Conservation (phyloP, 1,140 invertebrate species). For the Paralvinella palmiformis region DNA sequence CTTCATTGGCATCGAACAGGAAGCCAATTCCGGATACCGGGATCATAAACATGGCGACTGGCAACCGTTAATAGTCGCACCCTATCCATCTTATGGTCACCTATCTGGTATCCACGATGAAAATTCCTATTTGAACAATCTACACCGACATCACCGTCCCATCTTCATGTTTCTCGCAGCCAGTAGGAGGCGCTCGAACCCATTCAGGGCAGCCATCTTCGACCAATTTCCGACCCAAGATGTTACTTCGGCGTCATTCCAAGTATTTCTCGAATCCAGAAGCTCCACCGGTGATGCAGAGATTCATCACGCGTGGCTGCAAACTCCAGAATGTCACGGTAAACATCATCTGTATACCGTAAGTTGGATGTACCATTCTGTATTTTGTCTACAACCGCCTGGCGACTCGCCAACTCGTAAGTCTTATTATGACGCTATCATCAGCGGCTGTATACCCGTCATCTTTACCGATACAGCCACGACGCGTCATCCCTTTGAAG, state of each 20-base stretch:
- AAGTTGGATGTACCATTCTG: conserved; percentile 30
- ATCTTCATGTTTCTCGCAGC: conserved; percentile 22
- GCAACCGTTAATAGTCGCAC: conserved; percentile 25
- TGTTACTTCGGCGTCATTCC: conserved; percentile 10
- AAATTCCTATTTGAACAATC: background rate
- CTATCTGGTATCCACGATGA: background rate
- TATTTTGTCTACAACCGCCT: conserved; percentile 34
- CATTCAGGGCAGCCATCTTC: conserved; percentile 24
- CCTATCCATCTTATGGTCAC: conserved; percentile 36
- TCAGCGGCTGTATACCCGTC: conserved; percentile 36
- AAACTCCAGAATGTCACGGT: conserved; percentile 25
- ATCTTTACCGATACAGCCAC: conserved; percentile 22
- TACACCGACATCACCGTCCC: conserved; percentile 15
- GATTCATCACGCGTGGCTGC: conserved; percentile 13
- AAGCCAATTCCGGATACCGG: conserved; percentile 10
- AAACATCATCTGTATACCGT: conserved; percentile 23
- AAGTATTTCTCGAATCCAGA: no score
- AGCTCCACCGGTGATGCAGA: background rate
- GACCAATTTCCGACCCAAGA: conserved; percentile 26
- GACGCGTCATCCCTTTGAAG: conserved; percentile 27
- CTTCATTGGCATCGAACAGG: conserved; percentile 29
- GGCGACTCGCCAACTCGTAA: conserved; percentile 38
- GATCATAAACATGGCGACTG: background rate
- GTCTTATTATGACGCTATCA: conserved; percentile 33
- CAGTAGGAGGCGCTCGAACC: background rate